A percentile compares a stretch with the other conserved stretches of the same genome.
These are phyloP conservation scores for Heliornis fulica DNA, from an alignment of 2,113 vertebrate species.

Conservation along the genomic window DNA sequence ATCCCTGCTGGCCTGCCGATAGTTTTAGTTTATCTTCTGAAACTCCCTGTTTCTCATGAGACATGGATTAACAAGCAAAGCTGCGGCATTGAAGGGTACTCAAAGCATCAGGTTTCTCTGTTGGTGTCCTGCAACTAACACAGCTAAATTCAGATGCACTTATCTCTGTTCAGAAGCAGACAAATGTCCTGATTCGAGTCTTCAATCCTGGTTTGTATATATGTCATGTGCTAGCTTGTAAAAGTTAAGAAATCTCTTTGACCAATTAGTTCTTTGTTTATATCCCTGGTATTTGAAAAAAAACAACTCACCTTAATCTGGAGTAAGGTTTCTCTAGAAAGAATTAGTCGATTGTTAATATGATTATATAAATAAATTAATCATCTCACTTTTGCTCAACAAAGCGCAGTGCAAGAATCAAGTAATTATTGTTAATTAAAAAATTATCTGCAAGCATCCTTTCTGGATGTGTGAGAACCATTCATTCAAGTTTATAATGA, in stretches of 20 bases:
- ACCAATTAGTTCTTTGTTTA: background rate
- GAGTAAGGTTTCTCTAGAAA: background rate
- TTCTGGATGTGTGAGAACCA: background rate
- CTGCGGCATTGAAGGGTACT: background rate
- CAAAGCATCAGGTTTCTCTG: background rate
- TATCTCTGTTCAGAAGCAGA: background rate
- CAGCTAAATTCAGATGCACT: background rate
- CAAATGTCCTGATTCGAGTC: background rate
- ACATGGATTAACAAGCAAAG: background rate
- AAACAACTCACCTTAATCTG: too few species aligned
- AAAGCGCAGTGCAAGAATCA: background rate
- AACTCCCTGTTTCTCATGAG: background rate
- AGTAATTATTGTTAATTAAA: background rate
- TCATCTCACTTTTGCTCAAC: background rate
- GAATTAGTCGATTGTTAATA: background rate
- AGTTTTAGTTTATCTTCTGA: background rate
- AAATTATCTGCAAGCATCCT: background rate
- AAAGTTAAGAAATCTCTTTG: background rate
- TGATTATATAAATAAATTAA: background rate
- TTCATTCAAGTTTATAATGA: background rate
- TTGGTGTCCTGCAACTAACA: background rate
- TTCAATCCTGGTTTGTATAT: background rate
- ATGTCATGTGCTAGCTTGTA: background rate
- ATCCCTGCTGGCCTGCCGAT: background rate
- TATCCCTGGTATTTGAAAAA: background rate